Conservation (phyloP, 2,113 vertebrate species). For the Lasiurus borealis region DNA sequence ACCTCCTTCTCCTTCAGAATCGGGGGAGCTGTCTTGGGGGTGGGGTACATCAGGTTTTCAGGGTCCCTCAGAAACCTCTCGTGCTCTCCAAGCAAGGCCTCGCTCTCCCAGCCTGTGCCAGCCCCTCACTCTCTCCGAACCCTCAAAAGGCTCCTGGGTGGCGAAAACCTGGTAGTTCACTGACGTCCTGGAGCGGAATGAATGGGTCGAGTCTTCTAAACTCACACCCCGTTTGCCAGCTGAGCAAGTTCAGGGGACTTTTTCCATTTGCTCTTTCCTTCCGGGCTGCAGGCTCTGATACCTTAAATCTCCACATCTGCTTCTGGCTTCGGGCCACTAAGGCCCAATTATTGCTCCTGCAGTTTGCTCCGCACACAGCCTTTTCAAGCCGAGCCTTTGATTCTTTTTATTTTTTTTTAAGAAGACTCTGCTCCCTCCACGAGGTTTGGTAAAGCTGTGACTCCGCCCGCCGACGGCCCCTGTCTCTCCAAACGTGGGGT, state of each 20-base stretch:
- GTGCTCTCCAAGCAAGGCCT: background rate
- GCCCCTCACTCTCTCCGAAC: background rate
- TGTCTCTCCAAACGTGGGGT: background rate
- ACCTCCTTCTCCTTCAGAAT: background rate
- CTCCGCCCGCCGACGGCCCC: background rate
- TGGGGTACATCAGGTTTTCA: background rate
- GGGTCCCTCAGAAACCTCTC: background rate
- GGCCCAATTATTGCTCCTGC: background rate
- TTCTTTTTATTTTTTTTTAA: background rate
- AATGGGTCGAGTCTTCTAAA: background rate
- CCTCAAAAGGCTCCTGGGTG: background rate
- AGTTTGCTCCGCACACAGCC: background rate
- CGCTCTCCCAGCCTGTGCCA: background rate
- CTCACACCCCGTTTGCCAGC: background rate
- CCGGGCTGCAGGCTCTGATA: background rate
- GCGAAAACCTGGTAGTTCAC: background rate
- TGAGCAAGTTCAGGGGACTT: background rate
- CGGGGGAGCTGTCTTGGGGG: background rate
- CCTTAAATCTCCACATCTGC: conserved; percentile 20
- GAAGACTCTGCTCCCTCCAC: background rate
- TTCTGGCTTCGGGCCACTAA: background rate
- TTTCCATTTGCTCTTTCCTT: background rate
- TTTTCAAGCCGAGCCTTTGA: background rate
- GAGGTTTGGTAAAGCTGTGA: background rate
- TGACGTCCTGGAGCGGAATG: background rate